Evolutionary conservation across 2,113 vertebrate genomes (phyloP).

Genomic region (Otis tarda): DNA sequence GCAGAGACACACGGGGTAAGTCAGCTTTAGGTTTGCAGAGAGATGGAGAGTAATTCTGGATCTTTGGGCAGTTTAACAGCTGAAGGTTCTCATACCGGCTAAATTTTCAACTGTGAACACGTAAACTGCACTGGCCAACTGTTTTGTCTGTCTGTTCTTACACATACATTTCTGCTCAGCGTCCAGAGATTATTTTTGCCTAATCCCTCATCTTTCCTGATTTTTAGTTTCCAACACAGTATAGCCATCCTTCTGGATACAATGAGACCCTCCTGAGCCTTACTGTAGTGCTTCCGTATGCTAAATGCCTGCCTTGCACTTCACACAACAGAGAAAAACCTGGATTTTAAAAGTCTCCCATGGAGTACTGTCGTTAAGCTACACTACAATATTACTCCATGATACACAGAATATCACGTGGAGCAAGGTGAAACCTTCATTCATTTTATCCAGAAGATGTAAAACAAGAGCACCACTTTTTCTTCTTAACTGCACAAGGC

Average conservation of each 20-base stretch:
- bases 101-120: neutral
- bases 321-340: neutral
- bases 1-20: neutral
- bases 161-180: neutral
- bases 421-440: conserved; percentile 49
- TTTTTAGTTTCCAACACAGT: neutral
- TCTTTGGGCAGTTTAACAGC: neutral
- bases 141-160: neutral
- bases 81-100: neutral
- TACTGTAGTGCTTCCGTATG: neutral
- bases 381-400: conserved; percentile 19
- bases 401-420: conserved; percentile 14
- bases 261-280: neutral
- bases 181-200: neutral
- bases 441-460: neutral
- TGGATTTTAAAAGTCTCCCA: neutral
- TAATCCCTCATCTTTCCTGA: neutral
- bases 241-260: neutral
- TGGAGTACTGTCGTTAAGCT: neutral
- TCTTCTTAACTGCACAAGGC: neutral
- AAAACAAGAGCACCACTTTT: neutral
- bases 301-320: neutral
- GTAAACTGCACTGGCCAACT: neutral
- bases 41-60: neutral
- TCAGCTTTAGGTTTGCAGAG: neutral